Evolutionary conservation across 2,888 invertebrate genomes (phyloP).

Genomic region (Troides helena): DNA sequence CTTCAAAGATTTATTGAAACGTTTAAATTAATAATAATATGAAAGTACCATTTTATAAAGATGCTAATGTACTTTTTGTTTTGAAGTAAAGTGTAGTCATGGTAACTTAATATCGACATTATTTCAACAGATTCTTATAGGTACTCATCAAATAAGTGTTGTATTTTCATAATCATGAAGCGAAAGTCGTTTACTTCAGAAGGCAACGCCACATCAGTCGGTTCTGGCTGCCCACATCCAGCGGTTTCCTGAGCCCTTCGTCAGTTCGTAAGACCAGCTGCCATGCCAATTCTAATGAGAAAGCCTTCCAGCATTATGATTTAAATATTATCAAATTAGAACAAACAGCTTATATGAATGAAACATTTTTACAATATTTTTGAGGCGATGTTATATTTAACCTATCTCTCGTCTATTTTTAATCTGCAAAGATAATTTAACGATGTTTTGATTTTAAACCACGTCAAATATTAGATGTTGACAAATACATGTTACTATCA

Average conservation of each 20-base stretch:
- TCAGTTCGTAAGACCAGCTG: too few relatives aligned
- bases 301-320: too few relatives aligned
- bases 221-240: too few relatives aligned
- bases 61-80: not conserved
- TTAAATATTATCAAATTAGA: too few relatives aligned
- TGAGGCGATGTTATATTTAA: not conserved
- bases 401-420: not conserved
- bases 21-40: not conserved
- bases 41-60: not conserved
- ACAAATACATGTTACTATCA: not conserved
- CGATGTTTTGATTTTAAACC: not conserved
- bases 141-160: not conserved
- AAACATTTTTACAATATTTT: too few relatives aligned
- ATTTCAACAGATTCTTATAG: not conserved
- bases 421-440: not conserved
- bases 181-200: too few relatives aligned
- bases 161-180: too few relatives aligned
- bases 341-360: too few relatives aligned
- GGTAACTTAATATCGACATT: not conserved
- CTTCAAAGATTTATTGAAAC: too few relatives aligned
- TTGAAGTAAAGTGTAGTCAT: not conserved
- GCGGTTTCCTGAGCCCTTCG: too few relatives aligned
- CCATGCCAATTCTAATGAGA: too few relatives aligned
- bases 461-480: slow-evolving; percentile 5
- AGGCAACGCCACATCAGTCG: too few relatives aligned